Conservation (phyloP, 2,797 vertebrate species). For the Dendrocincla fuliginosa region DNA sequence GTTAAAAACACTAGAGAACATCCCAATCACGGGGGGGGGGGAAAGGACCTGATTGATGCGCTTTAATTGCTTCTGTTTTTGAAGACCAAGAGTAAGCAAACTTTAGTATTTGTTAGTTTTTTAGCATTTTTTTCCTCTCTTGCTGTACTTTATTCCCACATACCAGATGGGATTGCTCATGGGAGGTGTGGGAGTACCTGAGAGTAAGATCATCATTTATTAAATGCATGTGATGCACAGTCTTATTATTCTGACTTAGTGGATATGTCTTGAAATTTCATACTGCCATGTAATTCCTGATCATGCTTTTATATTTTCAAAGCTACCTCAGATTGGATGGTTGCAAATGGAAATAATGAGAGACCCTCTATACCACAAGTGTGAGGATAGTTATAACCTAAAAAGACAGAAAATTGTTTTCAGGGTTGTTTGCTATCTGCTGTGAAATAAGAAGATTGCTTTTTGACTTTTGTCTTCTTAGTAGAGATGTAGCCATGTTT, state of each 20-base stretch:
- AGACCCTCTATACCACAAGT: background rate
- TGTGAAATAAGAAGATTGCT: background rate
- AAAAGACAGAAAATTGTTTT: background rate
- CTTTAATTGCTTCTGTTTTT: slow-evolving; percentile 40
- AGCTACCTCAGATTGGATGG: background rate
- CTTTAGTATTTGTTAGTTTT: background rate
- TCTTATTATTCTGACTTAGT: background rate
- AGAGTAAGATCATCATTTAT: background rate
- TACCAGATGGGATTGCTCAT: background rate
- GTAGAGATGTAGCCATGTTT: background rate
- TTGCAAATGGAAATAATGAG: background rate
- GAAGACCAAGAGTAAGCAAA: slow-evolving; percentile 15
- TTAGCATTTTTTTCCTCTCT: background rate
- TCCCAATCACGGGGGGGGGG: background rate
- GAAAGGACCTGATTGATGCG: background rate
- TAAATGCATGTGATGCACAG: background rate
- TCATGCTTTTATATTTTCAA: background rate
- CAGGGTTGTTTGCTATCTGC: background rate
- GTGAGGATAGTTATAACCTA: background rate
- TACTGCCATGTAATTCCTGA: background rate
- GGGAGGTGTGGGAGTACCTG: background rate
- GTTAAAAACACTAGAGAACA: slow-evolving; percentile 48
- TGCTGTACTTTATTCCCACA: background rate
- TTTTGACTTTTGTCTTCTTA: background rate
- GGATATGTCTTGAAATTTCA: background rate